These are phyloP conservation scores for Vimba vimba DNA, from an alignment of 2,113 vertebrate genomes.

Conservation along the genomic window DNA sequence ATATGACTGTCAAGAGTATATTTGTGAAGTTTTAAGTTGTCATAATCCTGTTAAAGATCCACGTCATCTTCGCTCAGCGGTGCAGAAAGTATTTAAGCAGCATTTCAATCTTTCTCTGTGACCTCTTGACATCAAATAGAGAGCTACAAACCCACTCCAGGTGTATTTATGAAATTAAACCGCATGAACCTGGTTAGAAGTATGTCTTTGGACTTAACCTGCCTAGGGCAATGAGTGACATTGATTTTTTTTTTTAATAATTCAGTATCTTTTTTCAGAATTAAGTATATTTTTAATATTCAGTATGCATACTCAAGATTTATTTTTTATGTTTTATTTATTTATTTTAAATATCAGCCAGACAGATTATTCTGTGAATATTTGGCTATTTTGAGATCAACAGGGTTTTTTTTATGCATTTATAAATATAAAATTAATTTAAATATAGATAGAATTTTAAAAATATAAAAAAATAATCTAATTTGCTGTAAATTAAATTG, in stretches of 20 bases:
- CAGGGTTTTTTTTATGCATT: not conserved
- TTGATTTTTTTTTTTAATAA: not conserved
- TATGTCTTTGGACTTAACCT: not conserved
- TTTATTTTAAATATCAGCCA: not conserved
- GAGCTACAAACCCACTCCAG: slow-evolving; percentile 8
- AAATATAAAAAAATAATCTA: not conserved
- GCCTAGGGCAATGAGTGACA: not conserved
- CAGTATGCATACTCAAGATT: not conserved
- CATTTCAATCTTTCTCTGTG: not conserved
- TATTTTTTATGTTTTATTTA: not conserved
- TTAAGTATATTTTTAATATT: not conserved
- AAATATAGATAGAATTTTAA: not conserved
- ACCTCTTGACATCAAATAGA: slow-evolving; percentile 1
- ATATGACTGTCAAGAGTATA: not conserved
- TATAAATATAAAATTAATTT: not conserved
- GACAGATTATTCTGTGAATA: not conserved
- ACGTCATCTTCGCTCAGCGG: not conserved
- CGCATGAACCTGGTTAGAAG: not conserved
- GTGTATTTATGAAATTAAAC: slow-evolving; percentile 16
- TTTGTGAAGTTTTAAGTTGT: slow-evolving; percentile 10
- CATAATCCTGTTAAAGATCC: slow-evolving; percentile 27
- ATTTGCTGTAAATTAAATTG: not conserved
- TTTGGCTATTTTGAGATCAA: not conserved
- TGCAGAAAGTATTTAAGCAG: not conserved
- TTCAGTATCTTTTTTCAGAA: not conserved